Evolutionary conservation across 2,113 vertebrate genomes (phyloP).

Genomic region (Arenaria interpres): DNA sequence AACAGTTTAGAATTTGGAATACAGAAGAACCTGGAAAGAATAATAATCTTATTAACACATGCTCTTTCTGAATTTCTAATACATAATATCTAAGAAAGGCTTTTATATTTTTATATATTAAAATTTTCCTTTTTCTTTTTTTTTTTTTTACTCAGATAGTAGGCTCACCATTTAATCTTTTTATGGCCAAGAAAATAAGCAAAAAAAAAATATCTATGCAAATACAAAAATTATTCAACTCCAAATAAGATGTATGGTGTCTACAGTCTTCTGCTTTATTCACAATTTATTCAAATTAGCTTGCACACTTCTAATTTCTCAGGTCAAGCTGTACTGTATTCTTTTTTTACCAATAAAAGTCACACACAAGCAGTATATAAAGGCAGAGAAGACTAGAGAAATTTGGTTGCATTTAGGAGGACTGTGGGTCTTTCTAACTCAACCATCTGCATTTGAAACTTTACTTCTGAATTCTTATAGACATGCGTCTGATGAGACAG

Average conservation of each 20-base stretch:
- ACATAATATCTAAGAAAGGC: not conserved
- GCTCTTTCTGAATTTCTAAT: not conserved
- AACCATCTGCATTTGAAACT: not conserved
- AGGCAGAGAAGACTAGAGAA: not conserved
- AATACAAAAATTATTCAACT: not conserved
- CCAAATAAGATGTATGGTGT: not conserved
- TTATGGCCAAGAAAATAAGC: not conserved
- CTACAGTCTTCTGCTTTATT: not conserved
- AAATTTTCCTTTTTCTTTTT: not conserved
- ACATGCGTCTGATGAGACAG: not conserved
- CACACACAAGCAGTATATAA: not conserved
- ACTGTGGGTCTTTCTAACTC: not conserved
- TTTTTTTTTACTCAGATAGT: not conserved
- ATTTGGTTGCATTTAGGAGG: not conserved
- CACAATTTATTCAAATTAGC: not conserved
- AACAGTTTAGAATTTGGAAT: not conserved
- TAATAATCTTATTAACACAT: rapidly evolving
- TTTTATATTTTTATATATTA: not conserved
- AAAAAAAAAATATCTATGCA: not conserved
- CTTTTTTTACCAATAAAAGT: not conserved
- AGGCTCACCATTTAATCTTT: not conserved
- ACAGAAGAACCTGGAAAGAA: not conserved
- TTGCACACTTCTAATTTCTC: not conserved
- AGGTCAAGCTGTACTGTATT: not conserved
- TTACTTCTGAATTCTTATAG: not conserved